Conservation (phyloP, 2,113 vertebrate species). For the Dolichallabes microphthalmus region DNA sequence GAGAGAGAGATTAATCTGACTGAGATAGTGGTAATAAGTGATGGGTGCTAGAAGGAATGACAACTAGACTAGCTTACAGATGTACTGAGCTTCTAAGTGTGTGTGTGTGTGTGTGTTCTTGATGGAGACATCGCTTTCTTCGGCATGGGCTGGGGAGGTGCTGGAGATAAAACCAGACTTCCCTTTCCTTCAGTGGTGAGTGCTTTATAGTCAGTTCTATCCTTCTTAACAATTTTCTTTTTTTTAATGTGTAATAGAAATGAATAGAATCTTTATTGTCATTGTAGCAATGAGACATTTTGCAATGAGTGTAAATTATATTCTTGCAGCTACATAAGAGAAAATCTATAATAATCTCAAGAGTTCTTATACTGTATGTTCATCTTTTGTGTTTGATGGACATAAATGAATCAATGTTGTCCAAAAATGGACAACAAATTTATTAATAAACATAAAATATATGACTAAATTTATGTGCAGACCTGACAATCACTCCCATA, state of each 20-base stretch:
- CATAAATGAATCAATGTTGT: background rate
- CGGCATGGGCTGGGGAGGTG: background rate
- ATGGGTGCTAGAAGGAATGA: background rate
- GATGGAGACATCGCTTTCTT: slow-evolving; percentile 9
- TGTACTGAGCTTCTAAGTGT: background rate
- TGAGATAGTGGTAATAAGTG: slow-evolving; percentile 21
- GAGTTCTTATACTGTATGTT: background rate
- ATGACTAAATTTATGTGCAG: background rate
- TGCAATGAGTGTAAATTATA: background rate
- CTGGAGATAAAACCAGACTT: slow-evolving; percentile 3
- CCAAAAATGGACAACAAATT: background rate
- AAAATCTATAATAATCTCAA: background rate
- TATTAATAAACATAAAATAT: background rate
- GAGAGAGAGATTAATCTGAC: slow-evolving; percentile 5
- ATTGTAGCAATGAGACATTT: too few species aligned
- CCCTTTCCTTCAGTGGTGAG: background rate
- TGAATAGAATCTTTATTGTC: too few species aligned
- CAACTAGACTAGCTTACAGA: background rate
- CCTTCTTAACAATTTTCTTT: background rate
- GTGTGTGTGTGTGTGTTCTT: background rate
- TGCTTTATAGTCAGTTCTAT: background rate
- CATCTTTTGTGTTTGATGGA: background rate
- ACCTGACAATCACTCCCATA: background rate
- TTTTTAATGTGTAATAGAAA: too few species aligned
- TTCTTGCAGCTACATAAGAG: background rate